A percentile compares a stretch with the other conserved stretches of the same genome.
Evolutionary conservation across 64 coral and sea anemone species (phyloP).

Genomic region (Montipora cactus): DNA sequence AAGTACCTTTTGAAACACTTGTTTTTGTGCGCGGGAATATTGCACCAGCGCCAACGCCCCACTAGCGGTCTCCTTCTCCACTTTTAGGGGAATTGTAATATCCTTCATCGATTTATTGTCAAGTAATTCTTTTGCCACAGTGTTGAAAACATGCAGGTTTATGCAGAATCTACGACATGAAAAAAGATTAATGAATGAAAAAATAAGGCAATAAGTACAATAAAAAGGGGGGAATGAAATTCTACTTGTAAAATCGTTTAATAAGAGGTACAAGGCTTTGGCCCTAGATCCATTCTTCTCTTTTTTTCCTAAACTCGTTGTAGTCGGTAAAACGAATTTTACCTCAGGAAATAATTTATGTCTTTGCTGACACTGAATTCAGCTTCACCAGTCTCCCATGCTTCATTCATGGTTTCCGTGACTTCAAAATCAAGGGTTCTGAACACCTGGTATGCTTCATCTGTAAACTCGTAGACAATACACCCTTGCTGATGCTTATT

Average conservation of each 20-base stretch:
- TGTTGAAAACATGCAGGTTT: slow-evolving; percentile 48
- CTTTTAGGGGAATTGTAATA: slow-evolving; percentile 21
- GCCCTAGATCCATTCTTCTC: slow-evolving; percentile 2
- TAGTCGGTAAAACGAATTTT: slow-evolving; percentile 20
- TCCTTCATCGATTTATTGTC: slow-evolving; percentile 28
- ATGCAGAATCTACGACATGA: slow-evolving; percentile 39
- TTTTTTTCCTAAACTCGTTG: neutral
- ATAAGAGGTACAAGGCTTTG: slow-evolving; percentile 14
- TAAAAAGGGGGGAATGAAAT: neutral
- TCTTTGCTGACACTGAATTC: slow-evolving; percentile 42
- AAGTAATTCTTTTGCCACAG: slow-evolving; percentile 29
- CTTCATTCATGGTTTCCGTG: slow-evolving; percentile 52
- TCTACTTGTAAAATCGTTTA: slow-evolving; percentile 3
- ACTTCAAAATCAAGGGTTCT: slow-evolving; percentile 42
- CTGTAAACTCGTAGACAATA: slow-evolving; percentile 38
- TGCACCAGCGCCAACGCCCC: slow-evolving; percentile 39
- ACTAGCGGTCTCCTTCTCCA: slow-evolving; percentile 22
- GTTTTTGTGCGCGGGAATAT: slow-evolving; percentile 60
- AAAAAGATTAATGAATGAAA: slow-evolving; percentile 21
- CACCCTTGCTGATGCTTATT: slow-evolving; percentile 52
- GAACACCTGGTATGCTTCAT: slow-evolving; percentile 44
- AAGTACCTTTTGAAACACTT: slow-evolving; percentile 41
- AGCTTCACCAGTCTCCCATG: slow-evolving; percentile 41
- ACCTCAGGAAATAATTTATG: slow-evolving; percentile 36
- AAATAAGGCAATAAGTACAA: slow-evolving; percentile 12